These are phyloP conservation scores for Centrocercus urophasianus DNA, from an alignment of 2,113 vertebrate species.

Conservation along the genomic window DNA sequence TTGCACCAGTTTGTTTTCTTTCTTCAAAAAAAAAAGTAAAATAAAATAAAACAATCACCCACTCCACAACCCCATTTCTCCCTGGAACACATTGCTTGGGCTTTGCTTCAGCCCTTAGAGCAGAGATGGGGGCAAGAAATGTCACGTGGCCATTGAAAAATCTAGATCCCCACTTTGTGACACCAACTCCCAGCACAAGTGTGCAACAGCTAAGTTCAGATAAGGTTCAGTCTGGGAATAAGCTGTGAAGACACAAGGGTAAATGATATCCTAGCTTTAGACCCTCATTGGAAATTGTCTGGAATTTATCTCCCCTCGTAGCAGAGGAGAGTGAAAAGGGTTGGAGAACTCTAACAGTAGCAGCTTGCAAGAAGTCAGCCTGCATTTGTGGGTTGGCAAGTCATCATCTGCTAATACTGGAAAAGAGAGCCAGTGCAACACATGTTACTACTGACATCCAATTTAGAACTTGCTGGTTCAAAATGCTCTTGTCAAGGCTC, in stretches of 20 bases:
- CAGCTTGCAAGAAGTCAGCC: background rate
- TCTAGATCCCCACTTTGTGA: background rate
- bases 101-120: background rate
- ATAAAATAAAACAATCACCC: background rate
- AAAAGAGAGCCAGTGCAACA: background rate
- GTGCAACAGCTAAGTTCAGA: background rate
- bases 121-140: background rate
- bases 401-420: background rate
- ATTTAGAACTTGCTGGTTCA: background rate
- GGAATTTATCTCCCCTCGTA: background rate
- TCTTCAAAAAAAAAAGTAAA: background rate
- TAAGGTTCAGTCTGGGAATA: background rate
- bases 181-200: background rate
- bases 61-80: background rate
- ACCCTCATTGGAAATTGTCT: background rate
- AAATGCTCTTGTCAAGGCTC: background rate
- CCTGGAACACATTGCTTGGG: background rate
- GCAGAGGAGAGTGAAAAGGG: background rate
- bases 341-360: background rate
- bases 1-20: constrained; percentile 68
- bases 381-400: constrained; percentile 3
- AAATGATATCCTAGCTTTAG: background rate
- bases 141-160: rapidly evolving
- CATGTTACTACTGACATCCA: background rate
- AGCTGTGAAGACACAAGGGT: background rate